A percentile compares a stretch with the other conserved stretches of the same genome.
Conservation (phyloP, 1,140 invertebrate species). For the Coptotermes formosanus region DNA sequence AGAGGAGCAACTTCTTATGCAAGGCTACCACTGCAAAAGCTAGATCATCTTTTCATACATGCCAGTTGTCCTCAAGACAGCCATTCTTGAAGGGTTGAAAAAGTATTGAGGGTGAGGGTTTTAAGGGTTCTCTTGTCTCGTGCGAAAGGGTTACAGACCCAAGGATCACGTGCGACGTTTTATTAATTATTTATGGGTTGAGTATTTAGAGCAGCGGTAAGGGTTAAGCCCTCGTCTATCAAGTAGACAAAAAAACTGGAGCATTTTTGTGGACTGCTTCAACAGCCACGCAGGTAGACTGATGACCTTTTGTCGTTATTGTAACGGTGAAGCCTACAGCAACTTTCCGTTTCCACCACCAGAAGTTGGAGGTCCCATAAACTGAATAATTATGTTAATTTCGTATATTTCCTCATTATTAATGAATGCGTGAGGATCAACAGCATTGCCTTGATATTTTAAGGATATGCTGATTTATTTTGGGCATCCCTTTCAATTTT, state of each 20-base stretch:
- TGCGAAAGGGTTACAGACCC: constrained; percentile 1
- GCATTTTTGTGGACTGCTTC: constrained; percentile 3
- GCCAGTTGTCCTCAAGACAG: background rate
- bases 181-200: constrained; percentile 19
- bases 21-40: background rate
- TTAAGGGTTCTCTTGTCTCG: constrained; percentile 18
- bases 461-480: background rate
- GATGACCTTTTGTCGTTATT: background rate
- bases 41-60: background rate
- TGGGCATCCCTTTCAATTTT: background rate
- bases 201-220: background rate
- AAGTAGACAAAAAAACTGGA: constrained; percentile 6
- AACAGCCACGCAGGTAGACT: background rate
- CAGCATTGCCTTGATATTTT: background rate
- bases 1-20: constrained; percentile 5
- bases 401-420: background rate
- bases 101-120: constrained; percentile 1
- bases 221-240: background rate
- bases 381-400: constrained; percentile 11
- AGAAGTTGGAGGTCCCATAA: background rate
- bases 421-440: background rate
- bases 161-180: constrained; percentile 4
- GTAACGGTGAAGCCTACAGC: background rate
- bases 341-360: background rate
- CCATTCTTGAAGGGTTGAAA: background rate